Evolutionary conservation across 1,140 invertebrate species (phyloP), one percentile per base, ranked within the genome.

Genomic region (Pogonomyrmex barbatus): DNA sequence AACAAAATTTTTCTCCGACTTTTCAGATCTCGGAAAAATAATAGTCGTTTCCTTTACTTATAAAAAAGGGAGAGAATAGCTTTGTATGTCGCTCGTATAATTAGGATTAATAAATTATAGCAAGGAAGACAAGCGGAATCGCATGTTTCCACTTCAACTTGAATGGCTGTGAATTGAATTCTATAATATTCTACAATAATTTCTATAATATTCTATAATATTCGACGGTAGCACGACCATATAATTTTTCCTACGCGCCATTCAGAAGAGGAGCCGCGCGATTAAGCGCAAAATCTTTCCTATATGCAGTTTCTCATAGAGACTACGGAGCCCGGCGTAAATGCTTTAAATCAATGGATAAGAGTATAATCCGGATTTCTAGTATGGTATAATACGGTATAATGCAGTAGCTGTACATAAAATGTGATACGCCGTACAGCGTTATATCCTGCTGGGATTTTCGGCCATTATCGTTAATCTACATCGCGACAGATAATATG

Each of bases 331-430:
- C 42, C 56, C 70, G 78, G 52, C 52, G 60, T 81, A 70, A 82
- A 81, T 76, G 85, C 52, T 87, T 76, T 90, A 87, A 89, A 87
- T 90, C 89, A 89, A 56, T 52, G 88, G 88, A 89, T 89, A 87
- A 90, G 76, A 82, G 70, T 50, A 65, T 90, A 90, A 89, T 89
- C 89, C 79, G 62, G 85, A 85, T 76, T 30, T n/a, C 47, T 65
- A 73, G 75, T 50, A 52, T 73, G 58, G 56, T 85, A 85, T 76
- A 89, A 83, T 82, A 60, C 67, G 17, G 42, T 82, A 82, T 73
- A 75, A 83, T 75, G 33, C 68, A 47, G 68, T 58, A 47, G 68
- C 54, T 36, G 56, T 75, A 52, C 67, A 67, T 67, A 86, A 89
- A 67, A 67, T 79, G 75, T 47, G 67, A 85, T 58, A 60, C 39